Conservation (phyloP, 2,113 vertebrate genomes). For the Xiphorhynchus elegans region DNA sequence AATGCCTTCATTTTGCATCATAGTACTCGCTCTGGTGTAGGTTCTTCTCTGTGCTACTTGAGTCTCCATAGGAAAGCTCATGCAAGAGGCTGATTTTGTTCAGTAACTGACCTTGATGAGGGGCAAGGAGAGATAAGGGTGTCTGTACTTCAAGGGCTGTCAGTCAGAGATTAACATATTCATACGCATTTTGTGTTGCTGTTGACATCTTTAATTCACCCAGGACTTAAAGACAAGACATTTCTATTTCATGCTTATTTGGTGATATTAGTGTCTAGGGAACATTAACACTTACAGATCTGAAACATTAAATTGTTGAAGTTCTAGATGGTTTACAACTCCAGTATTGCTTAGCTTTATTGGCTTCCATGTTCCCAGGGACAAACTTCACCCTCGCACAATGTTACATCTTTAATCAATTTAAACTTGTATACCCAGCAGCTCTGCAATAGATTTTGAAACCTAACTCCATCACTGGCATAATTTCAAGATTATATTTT, state of each 20-base stretch:
- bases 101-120: background rate
- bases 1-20: accelerated
- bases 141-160: background rate
- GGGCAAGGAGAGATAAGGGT: background rate
- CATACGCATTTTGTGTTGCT: background rate
- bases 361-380: background rate
- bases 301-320: background rate
- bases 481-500: background rate
- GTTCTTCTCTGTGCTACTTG: background rate
- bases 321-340: background rate
- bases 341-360: background rate
- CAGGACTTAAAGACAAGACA: background rate
- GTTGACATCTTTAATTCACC: background rate
- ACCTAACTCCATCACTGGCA: background rate
- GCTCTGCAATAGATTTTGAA: background rate
- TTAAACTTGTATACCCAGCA: background rate
- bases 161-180: background rate
- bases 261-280: background rate
- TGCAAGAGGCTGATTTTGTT: background rate
- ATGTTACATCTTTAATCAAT: background rate
- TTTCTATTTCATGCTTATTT: constrained; percentile 28
- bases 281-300: background rate
- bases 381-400: background rate
- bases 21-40: background rate
- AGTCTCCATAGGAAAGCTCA: background rate